Evolutionary conservation across 2,797 vertebrate species (phyloP).

Genomic region (Trachurus trachurus): DNA sequence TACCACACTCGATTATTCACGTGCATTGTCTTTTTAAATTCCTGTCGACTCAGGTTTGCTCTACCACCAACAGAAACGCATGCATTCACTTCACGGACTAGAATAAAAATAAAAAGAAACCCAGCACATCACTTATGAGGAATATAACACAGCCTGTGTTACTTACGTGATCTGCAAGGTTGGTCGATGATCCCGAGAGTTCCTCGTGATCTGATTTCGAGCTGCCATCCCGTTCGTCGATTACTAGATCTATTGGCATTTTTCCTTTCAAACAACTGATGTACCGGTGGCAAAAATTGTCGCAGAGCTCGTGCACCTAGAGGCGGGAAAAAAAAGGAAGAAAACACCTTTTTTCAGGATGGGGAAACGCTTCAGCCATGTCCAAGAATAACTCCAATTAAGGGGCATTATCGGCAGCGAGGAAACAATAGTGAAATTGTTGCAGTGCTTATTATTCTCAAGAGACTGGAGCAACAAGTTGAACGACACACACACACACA

Average conservation of each 20-base stretch:
- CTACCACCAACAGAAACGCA: conserved; percentile 18
- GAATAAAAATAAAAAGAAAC: neutral
- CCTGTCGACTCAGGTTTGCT: neutral
- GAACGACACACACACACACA: conserved; percentile 67
- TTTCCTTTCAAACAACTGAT: conserved; percentile 99
- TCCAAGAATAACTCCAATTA: conserved; percentile 92
- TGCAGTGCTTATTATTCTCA: conserved; percentile 93
- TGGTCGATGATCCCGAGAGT: conserved; percentile 98
- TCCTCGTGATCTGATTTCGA: conserved; percentile 99
- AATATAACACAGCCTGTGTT: conserved; percentile 50
- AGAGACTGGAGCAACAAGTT: conserved; percentile 97
- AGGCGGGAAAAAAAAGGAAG: conserved; percentile 50
- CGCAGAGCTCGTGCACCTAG: conserved; percentile 99
- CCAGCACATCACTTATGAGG: neutral
- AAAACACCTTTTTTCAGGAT: conserved; percentile 78
- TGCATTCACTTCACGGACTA: neutral
- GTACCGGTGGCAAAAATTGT: conserved; percentile 99
- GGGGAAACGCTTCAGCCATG: conserved; percentile 81
- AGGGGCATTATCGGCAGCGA: conserved; percentile 88
- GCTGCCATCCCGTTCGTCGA: conserved; percentile 98
- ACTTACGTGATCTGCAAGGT: conserved; percentile 99
- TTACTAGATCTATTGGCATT: conserved; percentile 99
- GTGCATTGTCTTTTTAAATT: neutral
- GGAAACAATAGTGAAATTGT: conserved; percentile 98
- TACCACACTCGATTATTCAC: conserved; percentile 6